Conservation (phyloP, 2,888 invertebrate genomes). For the Carterocephalus palaemon region DNA sequence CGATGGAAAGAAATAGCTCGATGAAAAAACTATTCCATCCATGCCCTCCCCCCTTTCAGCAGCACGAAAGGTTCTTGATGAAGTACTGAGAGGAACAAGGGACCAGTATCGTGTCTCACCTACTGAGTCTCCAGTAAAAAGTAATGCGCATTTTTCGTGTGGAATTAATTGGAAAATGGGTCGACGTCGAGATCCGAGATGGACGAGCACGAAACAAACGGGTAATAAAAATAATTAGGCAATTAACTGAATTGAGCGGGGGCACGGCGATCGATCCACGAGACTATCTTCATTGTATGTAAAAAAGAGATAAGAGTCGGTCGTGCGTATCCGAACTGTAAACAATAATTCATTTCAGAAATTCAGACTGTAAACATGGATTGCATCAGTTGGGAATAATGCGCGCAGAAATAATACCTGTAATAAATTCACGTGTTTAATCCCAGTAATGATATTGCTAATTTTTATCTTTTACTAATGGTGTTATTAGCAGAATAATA, state of each 20-base stretch:
- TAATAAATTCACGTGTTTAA: too few species aligned
- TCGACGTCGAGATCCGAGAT: slow-evolving; percentile 46
- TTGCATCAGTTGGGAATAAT: slow-evolving; percentile 15
- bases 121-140: slow-evolving; percentile 11
- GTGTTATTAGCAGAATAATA: slow-evolving; percentile 1
- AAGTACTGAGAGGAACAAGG: slow-evolving; percentile 15
- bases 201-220: slow-evolving; percentile 59
- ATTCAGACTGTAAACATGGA: slow-evolving; percentile 15
- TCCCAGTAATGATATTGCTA: background rate
- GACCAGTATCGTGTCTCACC: slow-evolving; percentile 23
- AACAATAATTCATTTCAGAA: slow-evolving; percentile 22
- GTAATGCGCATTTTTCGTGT: slow-evolving; percentile 32
- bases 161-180: slow-evolving; percentile 57
- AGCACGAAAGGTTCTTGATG: slow-evolving; percentile 17
- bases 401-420: background rate
- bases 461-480: slow-evolving; percentile 1
- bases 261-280: slow-evolving; percentile 54
- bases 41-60: too few species aligned
- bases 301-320: slow-evolving; percentile 34
- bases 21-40: too few species aligned
- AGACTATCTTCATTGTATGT: slow-evolving; percentile 47
- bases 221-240: slow-evolving; percentile 76
- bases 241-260: slow-evolving; percentile 63
- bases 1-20: too few species aligned
- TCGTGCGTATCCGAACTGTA: slow-evolving; percentile 29